Evolutionary conservation across 2,113 vertebrate species (phyloP).

Genomic region (Calyptomena viridis): DNA sequence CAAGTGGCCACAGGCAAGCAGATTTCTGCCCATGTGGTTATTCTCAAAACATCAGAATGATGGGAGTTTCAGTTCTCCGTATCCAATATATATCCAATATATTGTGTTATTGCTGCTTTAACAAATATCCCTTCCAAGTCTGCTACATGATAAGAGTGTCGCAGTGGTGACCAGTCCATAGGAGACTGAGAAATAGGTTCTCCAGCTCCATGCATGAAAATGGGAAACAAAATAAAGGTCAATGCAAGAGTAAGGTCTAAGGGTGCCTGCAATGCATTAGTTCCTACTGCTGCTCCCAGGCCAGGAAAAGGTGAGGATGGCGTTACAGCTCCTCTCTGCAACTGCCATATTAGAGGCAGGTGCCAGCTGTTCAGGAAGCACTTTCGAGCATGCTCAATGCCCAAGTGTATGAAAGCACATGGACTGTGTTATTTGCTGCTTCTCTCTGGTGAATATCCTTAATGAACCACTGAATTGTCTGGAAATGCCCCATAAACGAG

Average conservation of each 20-base stretch:
- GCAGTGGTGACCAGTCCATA: neutral
- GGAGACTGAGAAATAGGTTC: neutral
- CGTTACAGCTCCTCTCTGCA: neutral
- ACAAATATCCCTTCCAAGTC: neutral
- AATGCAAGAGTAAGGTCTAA: neutral
- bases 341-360: accelerated
- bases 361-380: neutral
- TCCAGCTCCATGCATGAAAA: neutral
- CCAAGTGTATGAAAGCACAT: neutral
- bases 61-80: neutral
- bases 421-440: neutral
- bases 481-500: neutral
- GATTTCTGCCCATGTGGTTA: neutral
- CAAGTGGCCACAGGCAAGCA: neutral
- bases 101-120: neutral
- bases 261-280: neutral
- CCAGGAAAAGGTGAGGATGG: neutral
- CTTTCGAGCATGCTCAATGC: neutral
- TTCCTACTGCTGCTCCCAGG: neutral
- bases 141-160: neutral
- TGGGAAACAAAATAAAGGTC: neutral
- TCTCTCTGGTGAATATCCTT: neutral
- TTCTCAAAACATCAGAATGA: neutral
- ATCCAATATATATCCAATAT: too few relatives aligned
- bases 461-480: neutral